Evolutionary conservation across 2,113 vertebrate species (phyloP), one percentile per base, ranked within the genome.

Genomic region (Syrrhaptes paradoxus): DNA sequence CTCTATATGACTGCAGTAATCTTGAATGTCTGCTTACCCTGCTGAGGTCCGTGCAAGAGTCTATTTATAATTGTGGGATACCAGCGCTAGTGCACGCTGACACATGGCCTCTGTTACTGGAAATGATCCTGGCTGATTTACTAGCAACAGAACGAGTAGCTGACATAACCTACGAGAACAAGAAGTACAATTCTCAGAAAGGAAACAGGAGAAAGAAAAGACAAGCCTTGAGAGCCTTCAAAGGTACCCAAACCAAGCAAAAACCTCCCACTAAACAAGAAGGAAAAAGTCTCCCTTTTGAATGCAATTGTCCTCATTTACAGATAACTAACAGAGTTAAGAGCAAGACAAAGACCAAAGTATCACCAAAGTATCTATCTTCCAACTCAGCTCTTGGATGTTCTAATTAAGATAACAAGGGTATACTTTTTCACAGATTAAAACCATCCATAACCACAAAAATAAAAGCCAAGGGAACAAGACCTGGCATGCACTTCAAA

Each of bases 31-130:
- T 94, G 9, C 48, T 79, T 74, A 57, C 22, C 70, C 96, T 96
- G 91, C 81, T 80, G 31, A 91, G 90, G 48, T 43, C 58, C 26
- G 11, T 59, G 71, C 54, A 84, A 86, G 52, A 57, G 55, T 76
- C 92, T 96, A 96, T 97, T 97, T 97, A 94, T 97, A 97, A 78
- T 13, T 76, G 77, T 91, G 72, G 68, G 77, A 96, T 68, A 77
- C 68, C 87, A 87, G 66, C 45, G n/a, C 45, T 31, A 58, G 84
- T 70, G 85, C 85, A 48, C 63, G 21, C 59, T 18, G 70, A 80
- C 84, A 77, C 8, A 9, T 29, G 68, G 48, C 57, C 54, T 77
- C 55, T 88, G 58, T 87, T 94, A 74, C 96, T 94, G 94, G 94
- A 96, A 98, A 93, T 75, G 29, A 43, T 88, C 75, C 59, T 91